phyloP scores from a whole-genome alignment of 2,113 vertebrate species.

The Phylloscopus trochiloides region DNA sequence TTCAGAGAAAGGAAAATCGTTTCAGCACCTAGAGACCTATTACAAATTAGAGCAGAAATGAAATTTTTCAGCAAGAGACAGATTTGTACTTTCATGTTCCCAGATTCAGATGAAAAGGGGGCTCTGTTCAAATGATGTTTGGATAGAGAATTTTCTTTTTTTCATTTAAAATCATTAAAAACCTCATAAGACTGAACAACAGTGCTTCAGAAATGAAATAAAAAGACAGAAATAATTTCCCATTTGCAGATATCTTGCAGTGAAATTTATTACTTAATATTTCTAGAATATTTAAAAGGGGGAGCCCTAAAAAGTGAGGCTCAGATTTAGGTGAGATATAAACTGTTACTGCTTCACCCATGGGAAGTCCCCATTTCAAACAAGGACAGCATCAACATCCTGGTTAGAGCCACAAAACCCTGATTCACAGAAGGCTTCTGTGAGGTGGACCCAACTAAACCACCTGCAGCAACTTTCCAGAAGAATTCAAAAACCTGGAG shows the following conservation, averaged over 20 bases:
- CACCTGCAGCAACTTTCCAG: not conserved
- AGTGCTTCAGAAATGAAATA: not conserved
- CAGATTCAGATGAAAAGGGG: not conserved
- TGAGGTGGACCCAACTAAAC: not conserved
- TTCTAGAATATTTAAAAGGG: not conserved
- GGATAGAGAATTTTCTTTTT: constrained; percentile 21
- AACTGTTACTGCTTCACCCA: not conserved
- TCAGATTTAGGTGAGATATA: not conserved
- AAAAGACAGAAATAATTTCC: not conserved
- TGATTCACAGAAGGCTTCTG: not conserved
- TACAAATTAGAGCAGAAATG: constrained; percentile 37
- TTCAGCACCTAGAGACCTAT: not conserved
- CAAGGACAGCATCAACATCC: not conserved
- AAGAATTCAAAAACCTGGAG: not conserved
- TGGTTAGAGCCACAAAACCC: not conserved
- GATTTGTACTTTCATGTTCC: not conserved
- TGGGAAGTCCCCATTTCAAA: not conserved
- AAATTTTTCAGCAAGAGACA: constrained; percentile 28
- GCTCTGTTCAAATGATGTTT: not conserved
- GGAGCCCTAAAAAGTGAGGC: not conserved
- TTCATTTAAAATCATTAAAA: constrained; percentile 21
- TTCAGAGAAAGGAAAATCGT: constrained; percentile 3
- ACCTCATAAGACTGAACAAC: not conserved
- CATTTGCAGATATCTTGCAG: not conserved
- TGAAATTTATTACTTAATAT: not conserved